These are phyloP conservation scores for Monopis laevigella DNA, from an alignment of 2,888 invertebrate species.

Conservation along the genomic window DNA sequence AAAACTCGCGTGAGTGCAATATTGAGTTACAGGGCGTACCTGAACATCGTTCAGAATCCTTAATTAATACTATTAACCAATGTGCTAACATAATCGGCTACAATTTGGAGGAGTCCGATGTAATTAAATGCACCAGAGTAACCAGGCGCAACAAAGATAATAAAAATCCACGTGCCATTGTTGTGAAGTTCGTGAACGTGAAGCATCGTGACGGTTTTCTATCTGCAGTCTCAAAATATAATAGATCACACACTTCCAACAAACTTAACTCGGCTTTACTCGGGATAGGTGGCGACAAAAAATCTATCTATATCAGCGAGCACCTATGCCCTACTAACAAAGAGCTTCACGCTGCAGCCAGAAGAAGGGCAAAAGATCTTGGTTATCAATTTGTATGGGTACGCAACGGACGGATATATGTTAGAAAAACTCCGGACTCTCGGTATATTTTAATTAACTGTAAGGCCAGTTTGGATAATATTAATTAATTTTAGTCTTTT, in stretches of 20 bases:
- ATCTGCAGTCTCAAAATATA: constrained; percentile 15
- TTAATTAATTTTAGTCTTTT: too few relatives aligned
- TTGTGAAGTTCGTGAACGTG: constrained; percentile 7
- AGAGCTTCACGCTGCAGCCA: constrained; percentile 19
- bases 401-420: constrained; percentile 18
- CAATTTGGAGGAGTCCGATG: constrained; percentile 1
- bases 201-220: constrained; percentile 3
- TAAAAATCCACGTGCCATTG: constrained; percentile 8
- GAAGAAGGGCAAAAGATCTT: constrained; percentile 17
- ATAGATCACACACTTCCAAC: constrained; percentile 15
- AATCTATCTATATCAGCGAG: constrained; percentile 19
- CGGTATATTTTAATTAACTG: constrained; percentile 14
- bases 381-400: constrained; percentile 19
- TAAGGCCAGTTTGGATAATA: too few relatives aligned
- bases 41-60: neutral
- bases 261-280: constrained; percentile 18
- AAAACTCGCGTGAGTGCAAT: neutral
- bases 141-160: constrained; percentile 3
- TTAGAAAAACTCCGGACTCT: constrained; percentile 18
- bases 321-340: constrained; percentile 22
- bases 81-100: neutral
- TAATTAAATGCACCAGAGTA: constrained; percentile 1
- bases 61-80: neutral
- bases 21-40: neutral
- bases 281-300: constrained; percentile 15